Evolutionary conservation across 2,797 vertebrate species (phyloP), one percentile per base, ranked within the genome.

Genomic region (Poecilia gillii): DNA sequence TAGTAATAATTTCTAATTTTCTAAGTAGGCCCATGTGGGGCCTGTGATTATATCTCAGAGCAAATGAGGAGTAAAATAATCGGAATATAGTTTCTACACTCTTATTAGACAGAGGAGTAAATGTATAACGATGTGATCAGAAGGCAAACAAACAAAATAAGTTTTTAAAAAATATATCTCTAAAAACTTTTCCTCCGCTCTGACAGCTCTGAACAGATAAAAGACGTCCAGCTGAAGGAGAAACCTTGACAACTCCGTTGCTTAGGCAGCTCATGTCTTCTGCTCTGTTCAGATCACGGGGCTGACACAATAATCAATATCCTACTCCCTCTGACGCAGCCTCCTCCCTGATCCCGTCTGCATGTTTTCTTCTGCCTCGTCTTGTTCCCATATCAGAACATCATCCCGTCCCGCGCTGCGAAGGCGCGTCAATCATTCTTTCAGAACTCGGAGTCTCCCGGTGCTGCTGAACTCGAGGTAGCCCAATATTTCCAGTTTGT

Each of bases 391-490:
- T 82, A 77, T 81, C 66, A 25, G 49, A 62, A 31, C 73, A 16
- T 64, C 74, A 18, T 74, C 74, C 71, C 73, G 74, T 82, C 68
- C 28, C 25, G 73, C 79, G 41, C 12, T 71, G 3, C 13, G 4
- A 45, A 84, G 76, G 78, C 78, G 71, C 72, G 76, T 82, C 81
- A 39, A 81, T 91, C 78, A 64, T 28, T 83, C 57, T 72, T 62
- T 62, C 46, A 36, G 41, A 75, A 73, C 33, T 84, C 75, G 1
- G 0, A 31, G 74, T 82, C 72, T 85, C 77, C 73, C 12, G 36
- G 55, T 77, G 45, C 82, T 78, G 77, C 36, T 68, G 53, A 53
- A 8, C 55, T 36, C 81, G 28, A 12, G 36, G 64, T 39, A 45
- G 13, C 9, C 28, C 23, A 23, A 43, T 75, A 16, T 46, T 18